Evolutionary conservation across 1,140 invertebrate genomes (phyloP), one percentile per base, ranked within the genome.

Genomic region (Notospermus geniculatus): DNA sequence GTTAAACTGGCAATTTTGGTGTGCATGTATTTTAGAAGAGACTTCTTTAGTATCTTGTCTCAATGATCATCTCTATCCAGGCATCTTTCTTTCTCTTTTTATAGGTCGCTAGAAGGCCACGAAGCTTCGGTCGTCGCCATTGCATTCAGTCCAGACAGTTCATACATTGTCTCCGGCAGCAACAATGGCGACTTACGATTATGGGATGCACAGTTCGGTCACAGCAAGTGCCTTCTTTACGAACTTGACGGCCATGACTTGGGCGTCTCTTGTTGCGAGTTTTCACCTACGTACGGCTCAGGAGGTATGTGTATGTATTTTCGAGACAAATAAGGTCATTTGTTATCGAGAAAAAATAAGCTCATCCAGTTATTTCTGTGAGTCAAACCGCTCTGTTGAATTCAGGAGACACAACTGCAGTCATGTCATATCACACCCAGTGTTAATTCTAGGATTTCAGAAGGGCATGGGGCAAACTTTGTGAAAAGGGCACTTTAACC

Each of bases 241-340:
- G 67, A 83, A 66, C 83, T 86, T 57, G 88, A 89, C 75, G 88
- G 87, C 65, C 89, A 91, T 73, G 90, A 91, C 75, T 78, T 91
- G 57, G 89, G 89, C 9, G 86, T 91, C 2, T 82, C 87, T 22
- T 84, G 84, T 50, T 84, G 86, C 66, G 88, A 89, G 68, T 87
- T 91, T 71, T 80, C 78, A 83, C 71, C 76, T 36, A 75, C 75
- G 23, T 83, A 77, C 76, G 79, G 76, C 4, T 67, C 74, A 36
- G 65, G 63, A 63, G 62, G 54, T 71, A 54, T 59, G 69, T 68
- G 63, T 52, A 36, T 25, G 36, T 19, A 17, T 57, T 17, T 55
- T 1, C 19, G 27, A 19, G 25, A 56, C 17, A 17, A 32, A 30
- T 13, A 30, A 2, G 54, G 53, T 17, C 72, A 67, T 54, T 58